Evolutionary conservation across 2,888 invertebrate species (phyloP).

Genomic region (Ceramica pisi): DNA sequence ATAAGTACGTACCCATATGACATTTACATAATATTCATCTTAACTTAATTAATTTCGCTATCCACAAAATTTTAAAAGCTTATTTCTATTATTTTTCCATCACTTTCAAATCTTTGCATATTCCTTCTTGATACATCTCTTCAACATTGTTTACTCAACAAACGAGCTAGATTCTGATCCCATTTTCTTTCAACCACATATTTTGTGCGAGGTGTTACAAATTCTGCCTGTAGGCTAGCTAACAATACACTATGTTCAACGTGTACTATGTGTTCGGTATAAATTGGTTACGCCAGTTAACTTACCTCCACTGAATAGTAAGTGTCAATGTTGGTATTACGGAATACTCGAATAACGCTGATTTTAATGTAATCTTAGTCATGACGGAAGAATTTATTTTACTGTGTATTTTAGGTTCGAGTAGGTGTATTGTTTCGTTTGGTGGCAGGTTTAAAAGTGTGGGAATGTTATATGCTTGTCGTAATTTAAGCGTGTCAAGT

Average conservation of each 20-base stretch:
- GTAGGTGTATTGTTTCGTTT: constrained; percentile 59
- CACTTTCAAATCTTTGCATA: constrained; percentile 2
- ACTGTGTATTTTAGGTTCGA: constrained; percentile 36
- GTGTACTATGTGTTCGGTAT: constrained; percentile 74
- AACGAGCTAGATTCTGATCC: constrained; percentile 32
- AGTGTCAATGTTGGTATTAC: constrained; percentile 68
- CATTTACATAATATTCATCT: constrained; percentile 38
- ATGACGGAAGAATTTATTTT: constrained; percentile 67
- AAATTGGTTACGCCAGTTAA: constrained; percentile 79
- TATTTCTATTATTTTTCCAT: background rate
- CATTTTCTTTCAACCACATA: constrained; percentile 72
- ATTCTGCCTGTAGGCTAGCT: constrained; percentile 77
- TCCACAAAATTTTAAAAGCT: too few species aligned
- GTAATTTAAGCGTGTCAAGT: constrained; percentile 57
- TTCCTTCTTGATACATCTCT: background rate
- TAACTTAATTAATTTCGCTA: background rate
- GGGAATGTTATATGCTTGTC: constrained; percentile 50
- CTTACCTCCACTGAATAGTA: constrained; percentile 78
- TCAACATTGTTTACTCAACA: constrained; percentile 33
- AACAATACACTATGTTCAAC: constrained; percentile 77
- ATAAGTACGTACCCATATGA: constrained; percentile 17
- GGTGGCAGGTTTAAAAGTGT: constrained; percentile 57
- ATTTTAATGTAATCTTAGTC: constrained; percentile 72
- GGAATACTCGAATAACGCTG: constrained; percentile 70
- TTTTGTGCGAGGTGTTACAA: constrained; percentile 81